These are phyloP conservation scores for Diploptera punctata DNA, from an alignment of 2,888 invertebrate genomes.

Conservation along the genomic window DNA sequence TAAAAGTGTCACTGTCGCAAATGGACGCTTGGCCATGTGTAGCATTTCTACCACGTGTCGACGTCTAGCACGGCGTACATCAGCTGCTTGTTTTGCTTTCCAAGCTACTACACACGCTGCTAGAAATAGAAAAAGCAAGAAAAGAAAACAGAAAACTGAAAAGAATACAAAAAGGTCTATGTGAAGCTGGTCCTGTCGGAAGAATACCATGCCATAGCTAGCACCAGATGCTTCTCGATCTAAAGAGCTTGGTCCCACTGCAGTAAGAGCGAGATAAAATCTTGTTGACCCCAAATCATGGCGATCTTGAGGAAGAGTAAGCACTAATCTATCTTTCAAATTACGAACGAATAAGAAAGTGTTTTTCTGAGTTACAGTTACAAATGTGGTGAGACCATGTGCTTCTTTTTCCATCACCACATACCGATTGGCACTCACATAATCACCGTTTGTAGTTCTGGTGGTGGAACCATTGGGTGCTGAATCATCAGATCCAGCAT, in stretches of 20 bases:
- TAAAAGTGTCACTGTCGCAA: slow-evolving; percentile 78
- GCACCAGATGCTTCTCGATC: slow-evolving; percentile 58
- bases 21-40: slow-evolving; percentile 95
- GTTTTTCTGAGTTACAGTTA: slow-evolving; percentile 79
- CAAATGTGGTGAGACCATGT: slow-evolving; percentile 81
- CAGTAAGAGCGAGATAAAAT: slow-evolving; percentile 88
- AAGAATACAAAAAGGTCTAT: slow-evolving; percentile 98
- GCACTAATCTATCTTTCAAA: slow-evolving; percentile 83
- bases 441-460: neutral
- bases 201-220: slow-evolving; percentile 88
- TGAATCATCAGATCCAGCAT: neutral
- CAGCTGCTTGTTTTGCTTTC: slow-evolving; percentile 95
- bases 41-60: slow-evolving; percentile 95
- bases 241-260: slow-evolving; percentile 62
- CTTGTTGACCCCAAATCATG: slow-evolving; percentile 85
- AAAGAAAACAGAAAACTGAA: slow-evolving; percentile 96
- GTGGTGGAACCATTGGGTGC: slow-evolving; percentile 15
- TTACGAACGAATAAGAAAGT: slow-evolving; percentile 82
- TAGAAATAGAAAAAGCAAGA: slow-evolving; percentile 92
- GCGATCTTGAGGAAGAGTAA: slow-evolving; percentile 85
- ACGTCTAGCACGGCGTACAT: slow-evolving; percentile 83
- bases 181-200: slow-evolving; percentile 94
- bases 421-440: neutral
- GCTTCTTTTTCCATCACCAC: slow-evolving; percentile 65
- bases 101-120: slow-evolving; percentile 94